A percentile compares a stretch with the other conserved stretches of the same genome.
Conservation (phyloP, 2,888 invertebrate species). For the Apeira syringaria region DNA sequence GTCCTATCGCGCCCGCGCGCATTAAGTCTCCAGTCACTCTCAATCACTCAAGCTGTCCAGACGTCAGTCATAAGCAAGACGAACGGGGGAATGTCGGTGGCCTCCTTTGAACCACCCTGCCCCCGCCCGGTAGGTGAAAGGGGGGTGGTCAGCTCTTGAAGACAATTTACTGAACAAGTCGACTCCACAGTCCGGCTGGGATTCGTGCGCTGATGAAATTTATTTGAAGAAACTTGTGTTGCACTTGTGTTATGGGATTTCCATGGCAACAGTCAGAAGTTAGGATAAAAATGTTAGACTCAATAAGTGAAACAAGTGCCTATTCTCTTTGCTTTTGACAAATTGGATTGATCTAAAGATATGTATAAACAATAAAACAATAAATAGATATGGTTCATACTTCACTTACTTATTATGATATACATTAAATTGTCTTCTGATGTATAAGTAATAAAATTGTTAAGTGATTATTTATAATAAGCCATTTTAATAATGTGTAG, state of each 20-base stretch:
- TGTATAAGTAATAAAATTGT: too few species aligned
- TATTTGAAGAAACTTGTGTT: slow-evolving; percentile 70
- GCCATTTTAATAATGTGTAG: too few species aligned
- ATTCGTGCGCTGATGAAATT: slow-evolving; percentile 74
- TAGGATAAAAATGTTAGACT: slow-evolving; percentile 25
- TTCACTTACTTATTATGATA: too few species aligned
- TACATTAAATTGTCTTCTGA: too few species aligned
- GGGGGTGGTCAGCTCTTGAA: slow-evolving; percentile 80
- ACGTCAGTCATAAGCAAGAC: slow-evolving; percentile 83
- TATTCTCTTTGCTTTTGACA: too few species aligned
- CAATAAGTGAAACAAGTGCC: slow-evolving; percentile 16
- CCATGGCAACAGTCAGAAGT: slow-evolving; percentile 37
- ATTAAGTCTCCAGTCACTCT: slow-evolving; percentile 82
- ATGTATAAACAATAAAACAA: too few species aligned
- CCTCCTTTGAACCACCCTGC: slow-evolving; percentile 56
- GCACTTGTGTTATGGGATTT: slow-evolving; percentile 63
- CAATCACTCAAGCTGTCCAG: slow-evolving; percentile 82
- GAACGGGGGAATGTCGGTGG: slow-evolving; percentile 75
- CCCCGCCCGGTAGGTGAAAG: slow-evolving; percentile 51
- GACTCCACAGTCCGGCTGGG: slow-evolving; percentile 62
- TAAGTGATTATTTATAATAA: too few species aligned
- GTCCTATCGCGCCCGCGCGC: slow-evolving; percentile 69
- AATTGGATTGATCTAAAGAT: too few species aligned
- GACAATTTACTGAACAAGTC: slow-evolving; percentile 80
- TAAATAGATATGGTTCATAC: too few species aligned